Percentiles rank a stretch among this genome's conserved stretches.
Evolutionary conservation across 1,140 invertebrate species (phyloP).

Genomic region (Drosophila kanapiae): DNA sequence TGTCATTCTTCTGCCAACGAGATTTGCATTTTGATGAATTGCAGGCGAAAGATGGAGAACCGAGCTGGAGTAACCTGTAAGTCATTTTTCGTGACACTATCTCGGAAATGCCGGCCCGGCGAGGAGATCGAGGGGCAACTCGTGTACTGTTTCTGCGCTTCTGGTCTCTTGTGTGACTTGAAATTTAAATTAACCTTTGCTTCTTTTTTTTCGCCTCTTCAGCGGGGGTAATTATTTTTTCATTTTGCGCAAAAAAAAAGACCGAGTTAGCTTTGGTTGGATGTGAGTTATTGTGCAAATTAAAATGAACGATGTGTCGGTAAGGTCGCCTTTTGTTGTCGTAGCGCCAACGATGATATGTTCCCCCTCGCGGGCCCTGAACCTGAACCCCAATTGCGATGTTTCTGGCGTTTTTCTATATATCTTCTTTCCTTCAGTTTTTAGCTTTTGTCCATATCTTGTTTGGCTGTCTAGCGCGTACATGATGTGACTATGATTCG

Average conservation of each 20-base stretch:
- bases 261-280: constrained; percentile 37
- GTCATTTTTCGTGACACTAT: constrained; percentile 80
- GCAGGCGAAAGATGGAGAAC: constrained; percentile 54
- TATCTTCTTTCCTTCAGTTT: constrained; percentile 2
- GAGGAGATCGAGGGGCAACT: constrained; percentile 19
- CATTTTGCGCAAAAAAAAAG: constrained; percentile 49
- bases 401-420: constrained; percentile 29
- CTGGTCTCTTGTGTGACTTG: constrained; percentile 74
- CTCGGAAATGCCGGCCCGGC: constrained; percentile 2
- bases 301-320: constrained; percentile 84
- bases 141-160: constrained; percentile 33
- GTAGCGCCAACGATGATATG: constrained; percentile 61
- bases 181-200: constrained; percentile 78
- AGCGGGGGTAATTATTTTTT: constrained; percentile 43
- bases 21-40: constrained; percentile 84
- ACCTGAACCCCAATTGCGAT: constrained; percentile 39
- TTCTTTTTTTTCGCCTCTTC: constrained; percentile 32
- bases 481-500: constrained; percentile 57
- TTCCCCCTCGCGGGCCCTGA: constrained; percentile 17
- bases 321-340: constrained; percentile 72
- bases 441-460: constrained; percentile 32
- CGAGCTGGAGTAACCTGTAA: constrained; percentile 65
- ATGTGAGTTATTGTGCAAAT: constrained; percentile 74
- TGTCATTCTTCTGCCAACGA: constrained; percentile 57
- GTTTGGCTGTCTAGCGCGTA: constrained; percentile 44